A percentile compares a stretch with the other conserved stretches of the same genome.
These are phyloP conservation scores for Hestina assimilis DNA, from an alignment of 1,140 invertebrate species.

Conservation along the genomic window DNA sequence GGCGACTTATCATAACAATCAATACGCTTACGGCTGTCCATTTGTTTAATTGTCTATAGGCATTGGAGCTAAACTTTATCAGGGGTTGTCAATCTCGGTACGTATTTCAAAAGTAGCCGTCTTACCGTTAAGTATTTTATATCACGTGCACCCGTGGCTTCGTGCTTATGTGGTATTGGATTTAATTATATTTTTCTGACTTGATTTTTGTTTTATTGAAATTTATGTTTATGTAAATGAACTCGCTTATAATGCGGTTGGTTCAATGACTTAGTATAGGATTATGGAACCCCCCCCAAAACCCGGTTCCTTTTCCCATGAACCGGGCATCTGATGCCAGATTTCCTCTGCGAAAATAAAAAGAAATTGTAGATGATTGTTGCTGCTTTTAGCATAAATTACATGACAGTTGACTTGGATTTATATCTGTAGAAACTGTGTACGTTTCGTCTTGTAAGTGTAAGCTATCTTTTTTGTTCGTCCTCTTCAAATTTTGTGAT, in stretches of 20 bases:
- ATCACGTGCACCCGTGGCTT: slow-evolving; percentile 6
- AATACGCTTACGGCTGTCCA: slow-evolving; percentile 21
- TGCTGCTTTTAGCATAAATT: too few relatives aligned
- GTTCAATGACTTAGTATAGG: too few relatives aligned
- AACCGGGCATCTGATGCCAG: too few relatives aligned
- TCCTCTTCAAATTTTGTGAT: neutral
- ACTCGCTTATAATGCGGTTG: too few relatives aligned
- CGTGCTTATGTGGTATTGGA: slow-evolving; percentile 9
- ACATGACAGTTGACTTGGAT: too few relatives aligned
- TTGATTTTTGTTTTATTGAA: neutral
- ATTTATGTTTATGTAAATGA: neutral
- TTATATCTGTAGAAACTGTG: too few relatives aligned
- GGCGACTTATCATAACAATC: slow-evolving; percentile 25
- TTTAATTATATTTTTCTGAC: neutral
- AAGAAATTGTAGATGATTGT: too few relatives aligned
- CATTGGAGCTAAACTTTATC: slow-evolving; percentile 23
- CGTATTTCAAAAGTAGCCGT: slow-evolving; percentile 15
- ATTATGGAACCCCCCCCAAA: too few relatives aligned
- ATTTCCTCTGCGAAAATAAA: too few relatives aligned
- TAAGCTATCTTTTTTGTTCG: too few relatives aligned
- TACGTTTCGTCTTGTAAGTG: too few relatives aligned
- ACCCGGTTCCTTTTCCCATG: too few relatives aligned
- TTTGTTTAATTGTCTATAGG: slow-evolving; percentile 26
- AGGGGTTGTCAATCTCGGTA: slow-evolving; percentile 21
- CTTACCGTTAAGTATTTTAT: slow-evolving; percentile 17